Evolutionary conservation across 2,797 vertebrate genomes (phyloP), one percentile per base, ranked within the genome.

Genomic region (Hydrocynus forskahlii): DNA sequence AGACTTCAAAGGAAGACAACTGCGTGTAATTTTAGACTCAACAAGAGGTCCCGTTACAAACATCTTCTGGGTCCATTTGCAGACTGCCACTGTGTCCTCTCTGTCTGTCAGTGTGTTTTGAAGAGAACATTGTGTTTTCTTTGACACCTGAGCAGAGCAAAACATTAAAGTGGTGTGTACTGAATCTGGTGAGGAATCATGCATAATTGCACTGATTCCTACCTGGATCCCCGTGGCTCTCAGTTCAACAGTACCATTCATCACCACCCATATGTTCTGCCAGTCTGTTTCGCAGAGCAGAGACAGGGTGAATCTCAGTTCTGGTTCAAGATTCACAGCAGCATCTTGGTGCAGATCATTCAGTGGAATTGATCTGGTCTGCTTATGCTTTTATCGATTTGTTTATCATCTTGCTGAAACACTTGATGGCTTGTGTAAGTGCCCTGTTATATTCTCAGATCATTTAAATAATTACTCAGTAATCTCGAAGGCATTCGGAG

Each of bases 1-100:
- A 64, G 76, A 62, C 63, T 63, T 67, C 52, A 45, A 19, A 84
- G 80, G 81, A 84, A 88, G 79, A 78, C 81, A 83, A 35, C 23
- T 5, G 9, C 29, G 25, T 64, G 52, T 87, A 78, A 73, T 75
- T 78, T 72, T 52, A 70, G 73, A 64, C 21, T 21, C 29, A 66
- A 71, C 45, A n/a, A 43, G 66, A 25, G 40, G 71, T 13, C 54
- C 14, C 38, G 38, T 35, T 54, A 40, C 52, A 35, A 59, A 52
- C 52, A 74, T 75, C 52, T 66, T 82, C 70, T 72, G 5, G n/a
- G 59, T 75, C 73, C 13, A 19, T 17, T 71, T 75, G 76, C 13
- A 38, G 14, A 59, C 25, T 16, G 19, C 17, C 57, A 40, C 40
- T 35, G 38, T 83, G 79, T 84, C 84, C 80, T 76, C 76, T 79